phyloP scores from a whole-genome alignment of 2,113 vertebrate species.

The Cyprinus carpio region DNA sequence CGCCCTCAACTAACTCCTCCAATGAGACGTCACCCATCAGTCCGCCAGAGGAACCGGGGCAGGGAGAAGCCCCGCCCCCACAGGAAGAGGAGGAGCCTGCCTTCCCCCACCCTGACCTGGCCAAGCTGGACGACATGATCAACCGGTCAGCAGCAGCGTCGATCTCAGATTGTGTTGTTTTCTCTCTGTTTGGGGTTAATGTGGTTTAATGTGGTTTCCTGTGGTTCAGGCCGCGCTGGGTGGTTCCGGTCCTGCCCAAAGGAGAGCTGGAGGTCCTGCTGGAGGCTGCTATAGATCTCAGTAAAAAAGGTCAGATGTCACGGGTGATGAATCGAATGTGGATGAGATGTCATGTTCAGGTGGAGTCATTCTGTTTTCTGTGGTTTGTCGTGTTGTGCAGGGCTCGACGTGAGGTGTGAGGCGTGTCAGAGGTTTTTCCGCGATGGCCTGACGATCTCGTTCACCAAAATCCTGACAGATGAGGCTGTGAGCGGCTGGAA shows the following conservation, averaged over 20 bases:
- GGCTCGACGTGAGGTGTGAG: constrained; percentile 98
- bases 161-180: neutral
- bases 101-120: constrained; percentile 97
- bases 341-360: neutral
- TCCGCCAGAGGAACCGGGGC: constrained; percentile 90
- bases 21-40: constrained; percentile 97
- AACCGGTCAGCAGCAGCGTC: constrained; percentile 80
- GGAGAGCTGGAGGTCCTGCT: constrained; percentile 99
- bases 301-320: constrained; percentile 91
- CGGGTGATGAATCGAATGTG: neutral
- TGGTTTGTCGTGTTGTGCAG: constrained; percentile 65
- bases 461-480: constrained; percentile 98
- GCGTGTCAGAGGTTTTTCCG: constrained; percentile 98
- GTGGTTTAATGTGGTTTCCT: neutral
- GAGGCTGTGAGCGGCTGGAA: constrained; percentile 99
- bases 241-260: constrained; percentile 98
- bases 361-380: neutral
- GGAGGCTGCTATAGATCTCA: constrained; percentile 99
- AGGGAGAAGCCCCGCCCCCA: constrained; percentile 86
- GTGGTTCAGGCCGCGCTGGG: constrained; percentile 92
- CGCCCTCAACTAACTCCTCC: constrained; percentile 94
- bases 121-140: constrained; percentile 99
- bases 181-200: neutral
- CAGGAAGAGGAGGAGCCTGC: constrained; percentile 97
- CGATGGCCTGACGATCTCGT: constrained; percentile 97